These are phyloP conservation scores for Zhuqinia jingwanae DNA, from an alignment of 2,888 invertebrate genomes.

Conservation along the genomic window DNA sequence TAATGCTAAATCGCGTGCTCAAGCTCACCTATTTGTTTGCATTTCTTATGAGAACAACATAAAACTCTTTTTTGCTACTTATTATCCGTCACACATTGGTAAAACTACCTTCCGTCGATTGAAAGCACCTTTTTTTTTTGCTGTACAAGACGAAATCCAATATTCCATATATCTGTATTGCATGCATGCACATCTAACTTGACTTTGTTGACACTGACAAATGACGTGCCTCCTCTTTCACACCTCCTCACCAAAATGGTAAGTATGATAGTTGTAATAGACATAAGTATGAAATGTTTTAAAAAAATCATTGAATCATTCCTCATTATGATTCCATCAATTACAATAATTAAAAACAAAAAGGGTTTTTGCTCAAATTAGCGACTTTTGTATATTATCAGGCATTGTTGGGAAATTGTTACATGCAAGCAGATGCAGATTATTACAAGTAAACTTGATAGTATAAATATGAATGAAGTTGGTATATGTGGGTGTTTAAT, in stretches of 20 bases:
- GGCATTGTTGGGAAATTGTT: constrained; percentile 59
- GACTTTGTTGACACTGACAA: constrained; percentile 47
- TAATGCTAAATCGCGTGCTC: constrained; percentile 48
- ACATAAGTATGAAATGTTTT: not conserved
- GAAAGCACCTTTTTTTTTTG: constrained; percentile 51
- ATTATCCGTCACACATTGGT: constrained; percentile 13
- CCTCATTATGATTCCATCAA: constrained; percentile 9
- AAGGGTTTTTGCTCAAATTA: constrained; percentile 23
- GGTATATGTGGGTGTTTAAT: no score
- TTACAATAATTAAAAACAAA: not conserved
- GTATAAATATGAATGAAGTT: not conserved
- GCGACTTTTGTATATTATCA: constrained; percentile 17
- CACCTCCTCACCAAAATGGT: not conserved
- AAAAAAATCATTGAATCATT: not conserved
- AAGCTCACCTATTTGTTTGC: not conserved
- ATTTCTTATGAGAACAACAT: not conserved
- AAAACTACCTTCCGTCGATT: constrained; percentile 51
- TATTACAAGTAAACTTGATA: not conserved
- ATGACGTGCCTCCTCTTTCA: constrained; percentile 35
- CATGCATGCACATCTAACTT: not conserved
- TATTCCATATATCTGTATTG: not conserved
- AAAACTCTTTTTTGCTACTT: constrained; percentile 7
- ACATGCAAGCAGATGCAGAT: constrained; percentile 58
- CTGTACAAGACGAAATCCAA: constrained; percentile 23
- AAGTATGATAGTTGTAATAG: not conserved